Base-by-base conservation (phyloP, 2,797 vertebrate genomes). In the Notolabrus celidotus region DNA sequence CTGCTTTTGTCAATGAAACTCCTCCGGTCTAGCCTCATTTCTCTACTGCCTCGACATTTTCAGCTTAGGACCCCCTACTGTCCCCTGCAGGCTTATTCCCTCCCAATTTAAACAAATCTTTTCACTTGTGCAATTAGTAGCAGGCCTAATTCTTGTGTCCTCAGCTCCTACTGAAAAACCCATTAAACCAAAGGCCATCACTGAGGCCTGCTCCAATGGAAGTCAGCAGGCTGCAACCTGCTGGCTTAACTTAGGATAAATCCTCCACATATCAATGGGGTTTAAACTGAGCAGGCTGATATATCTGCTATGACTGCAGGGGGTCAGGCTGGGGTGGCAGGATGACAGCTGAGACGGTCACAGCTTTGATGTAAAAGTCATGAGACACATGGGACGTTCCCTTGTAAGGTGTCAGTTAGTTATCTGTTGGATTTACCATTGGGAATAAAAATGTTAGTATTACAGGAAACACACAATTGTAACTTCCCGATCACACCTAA, bases 61-160 rank as follows among this genome's bases (percentile, higher is more conserved):
- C 9, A 9, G 56, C 54, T 17, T 34, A 67, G 54, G 34, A 22
- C 69, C 77, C 63, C 66, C 72, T 31, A 64, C 67, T 17, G 61
- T 3, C 19, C 68, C 63, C 75, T 11, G 33, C 75, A 67, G 80
- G 79, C 73, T 83, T 67, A 63, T 58, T 69, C 54, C 31, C 42
- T 59, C 66, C 71, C 68, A 75, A 50, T 70, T 80, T 74, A 73
- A 80, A 84, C 72, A 83, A 86, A 88, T 80, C 79, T 79, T 47
- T n/a, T 52, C 67, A 58, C 67, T 45, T 20, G 52, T 76, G 73
- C 82, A 87, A 86, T 90, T 80, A 89, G 79, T 55, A 67, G 76
- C 84, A 29, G 67, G 65, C 72, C 75, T 88, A 86, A 90, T 82
- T 83, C 77, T 61, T 61, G 73, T 61, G 80, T 83, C 78, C 82